Conservation (phyloP, 2,797 vertebrate species). For the Cygnus olor region DNA sequence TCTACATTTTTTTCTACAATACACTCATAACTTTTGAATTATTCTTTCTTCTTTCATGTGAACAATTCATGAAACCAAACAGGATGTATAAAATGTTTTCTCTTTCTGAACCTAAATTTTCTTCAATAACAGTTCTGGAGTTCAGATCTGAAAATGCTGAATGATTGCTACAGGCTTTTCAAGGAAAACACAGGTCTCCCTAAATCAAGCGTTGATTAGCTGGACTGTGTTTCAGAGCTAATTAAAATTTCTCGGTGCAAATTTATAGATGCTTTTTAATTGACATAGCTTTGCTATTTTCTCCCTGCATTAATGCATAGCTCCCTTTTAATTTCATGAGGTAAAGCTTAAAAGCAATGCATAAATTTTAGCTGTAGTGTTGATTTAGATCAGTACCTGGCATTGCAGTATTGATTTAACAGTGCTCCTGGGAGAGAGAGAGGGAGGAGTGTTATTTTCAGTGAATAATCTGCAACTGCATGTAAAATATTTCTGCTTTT, state of each 20-base stretch:
- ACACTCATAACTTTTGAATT: neutral
- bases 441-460: neutral
- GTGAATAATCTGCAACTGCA: neutral
- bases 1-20: too few relatives aligned
- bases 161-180: neutral
- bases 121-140: neutral
- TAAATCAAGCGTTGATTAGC: neutral
- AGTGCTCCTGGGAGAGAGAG: neutral
- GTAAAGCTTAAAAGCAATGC: neutral
- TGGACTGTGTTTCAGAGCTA: neutral
- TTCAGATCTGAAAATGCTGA: neutral
- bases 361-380: neutral
- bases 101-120: neutral
- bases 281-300: neutral
- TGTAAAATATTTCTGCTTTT: constrained; percentile 7
- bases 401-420: neutral
- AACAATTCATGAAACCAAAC: neutral
- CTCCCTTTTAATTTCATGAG: neutral
- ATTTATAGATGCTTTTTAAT: neutral
- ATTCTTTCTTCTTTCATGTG: neutral
- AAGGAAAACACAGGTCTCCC: neutral
- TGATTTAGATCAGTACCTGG: neutral
- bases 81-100: neutral
- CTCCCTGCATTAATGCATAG: neutral
- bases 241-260: neutral